Base-by-base conservation (phyloP, 1,140 invertebrate genomes). In the Tribolium madens region DNA sequence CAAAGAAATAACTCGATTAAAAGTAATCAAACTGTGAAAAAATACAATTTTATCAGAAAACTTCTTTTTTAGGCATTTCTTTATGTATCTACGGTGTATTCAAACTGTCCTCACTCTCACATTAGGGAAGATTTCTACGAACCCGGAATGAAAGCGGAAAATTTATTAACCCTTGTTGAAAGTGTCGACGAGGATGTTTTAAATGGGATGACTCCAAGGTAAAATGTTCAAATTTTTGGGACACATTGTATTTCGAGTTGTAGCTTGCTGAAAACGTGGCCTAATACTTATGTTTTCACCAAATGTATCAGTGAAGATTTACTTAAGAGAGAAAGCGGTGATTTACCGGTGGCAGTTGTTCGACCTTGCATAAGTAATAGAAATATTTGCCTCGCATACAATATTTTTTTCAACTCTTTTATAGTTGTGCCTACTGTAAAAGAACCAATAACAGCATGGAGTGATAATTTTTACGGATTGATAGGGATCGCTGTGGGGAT, bases 401-500 rank as follows among this genome's bases (percentile, higher is more conserved):
- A 26, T 26, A 18, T 60, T 60, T 17, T n/a, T 60, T 60, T 14
- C 21, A 7, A 60, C 21, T 9, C 2, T 12, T 47, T 84, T 85
- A 5, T 79, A 88, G 88, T 89, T 12, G 85, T 88, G 68, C 87
- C 88, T 0, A 88, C 88, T 3, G 88, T 86, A 68, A 81, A 84
- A 52, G 88, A 89, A 79, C 89, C 89, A 31, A 53, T 88, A 17
- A 76, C 83, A 1, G 91, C 92, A 5, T 95, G 93, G 93, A 90
- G 93, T 52, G 93, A 94, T 82, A 94, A 94, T 84, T 86, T 92
- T 68, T 93, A 92, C 84, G 92, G 93, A 36, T 89, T 92, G 18
- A 92, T 91, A 73, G 93, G 89, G 10, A 84, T 87, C 3, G 71
- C 88, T 3, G 86, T 86, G 1, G 89, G 88, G 5, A 85, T 84